Evolutionary conservation across 2,113 vertebrate genomes (phyloP), one percentile per base, ranked within the genome.

Genomic region (Tragelaphus buxtoni): DNA sequence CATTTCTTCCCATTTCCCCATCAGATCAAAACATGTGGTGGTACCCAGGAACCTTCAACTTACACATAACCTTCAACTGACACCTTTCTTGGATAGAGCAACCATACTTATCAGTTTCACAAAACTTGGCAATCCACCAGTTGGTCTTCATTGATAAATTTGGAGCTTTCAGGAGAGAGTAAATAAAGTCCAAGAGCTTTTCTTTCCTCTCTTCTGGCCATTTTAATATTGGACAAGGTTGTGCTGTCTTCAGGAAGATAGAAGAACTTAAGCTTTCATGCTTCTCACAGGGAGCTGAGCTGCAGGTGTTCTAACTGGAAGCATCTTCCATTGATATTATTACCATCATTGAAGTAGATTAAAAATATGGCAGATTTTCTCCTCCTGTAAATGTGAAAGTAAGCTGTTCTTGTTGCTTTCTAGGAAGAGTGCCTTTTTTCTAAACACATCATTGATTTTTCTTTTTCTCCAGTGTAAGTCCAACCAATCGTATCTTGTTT

Each of bases 391-490:
- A 42, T 22, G 42, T 12, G 32, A 63, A 81, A 83, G 7, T 77
- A 26, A 61, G 2, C 14, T 42, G 93, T 96, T 58, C 61, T 11
- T 89, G 91, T 61, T 42, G 20, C 53, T 86, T 96, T 24, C 91
- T 95, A 72, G 74, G 39, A 96, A 96, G 85, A 51, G 3, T 81
- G 18, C 11, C 30, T 89, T 95, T 89, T 51, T 26, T 96, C 28
- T 77, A 83, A 89, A 95, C 10, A 92, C 18, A 26, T 14, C 42
- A 61, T 79, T 95, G 90, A 72, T 45, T 97, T 92, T 94, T n/a
- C 13, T 88, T 20, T 95, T 85, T 94, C 61, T 94, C 76, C 84
- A 95, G 14, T 10, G 55, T 47, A 90, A 88, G 61, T 32, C 12
- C 47, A 90, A 95, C 93, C 20, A 80, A 18, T 18, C 22, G 2